phyloP scores from a whole-genome alignment of 2,888 invertebrate genomes.

The Melanchra persicariae region DNA sequence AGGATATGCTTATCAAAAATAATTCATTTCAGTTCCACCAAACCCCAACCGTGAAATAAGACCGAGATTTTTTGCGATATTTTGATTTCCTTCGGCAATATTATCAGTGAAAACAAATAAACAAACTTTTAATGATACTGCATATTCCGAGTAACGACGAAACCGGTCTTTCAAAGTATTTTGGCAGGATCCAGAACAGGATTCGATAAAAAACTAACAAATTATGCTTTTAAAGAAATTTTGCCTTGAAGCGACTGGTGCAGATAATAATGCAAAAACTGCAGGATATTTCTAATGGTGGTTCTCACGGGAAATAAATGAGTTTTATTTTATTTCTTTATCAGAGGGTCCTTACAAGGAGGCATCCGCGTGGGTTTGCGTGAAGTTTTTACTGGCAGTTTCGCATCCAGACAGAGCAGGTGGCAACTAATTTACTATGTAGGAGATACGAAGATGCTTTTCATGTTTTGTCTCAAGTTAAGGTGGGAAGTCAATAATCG shows the following conservation, averaged over 20 bases:
- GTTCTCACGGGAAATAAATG: conserved; percentile 44
- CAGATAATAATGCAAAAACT: conserved; percentile 36
- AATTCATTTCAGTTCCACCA: conserved; percentile 6
- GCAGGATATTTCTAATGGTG: conserved; percentile 36
- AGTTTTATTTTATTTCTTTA: conserved; percentile 44
- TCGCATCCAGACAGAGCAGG: conserved; percentile 6
- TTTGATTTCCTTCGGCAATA: conserved; percentile 21
- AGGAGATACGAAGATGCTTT: background rate
- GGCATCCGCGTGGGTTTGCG: background rate
- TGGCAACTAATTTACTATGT: background rate
- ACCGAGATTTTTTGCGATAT: conserved; percentile 18
- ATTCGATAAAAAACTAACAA: conserved; percentile 33
- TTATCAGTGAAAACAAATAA: conserved; percentile 25
- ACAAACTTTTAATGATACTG: conserved; percentile 23
- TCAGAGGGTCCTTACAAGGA: conserved; percentile 17
- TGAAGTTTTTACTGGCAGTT: conserved; percentile 32
- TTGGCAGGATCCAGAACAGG: conserved; percentile 15
- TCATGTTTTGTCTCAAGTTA: background rate
- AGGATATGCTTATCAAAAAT: conserved; percentile 1
- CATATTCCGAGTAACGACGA: conserved; percentile 13
- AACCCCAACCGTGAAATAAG: conserved; percentile 10
- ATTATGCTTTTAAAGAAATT: conserved; percentile 29
- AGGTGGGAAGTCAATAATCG: background rate
- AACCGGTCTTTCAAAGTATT: conserved; percentile 45
- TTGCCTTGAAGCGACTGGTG: conserved; percentile 19